Base-by-base conservation (phyloP, 2,888 invertebrate species). In the Diaperis boleti region DNA sequence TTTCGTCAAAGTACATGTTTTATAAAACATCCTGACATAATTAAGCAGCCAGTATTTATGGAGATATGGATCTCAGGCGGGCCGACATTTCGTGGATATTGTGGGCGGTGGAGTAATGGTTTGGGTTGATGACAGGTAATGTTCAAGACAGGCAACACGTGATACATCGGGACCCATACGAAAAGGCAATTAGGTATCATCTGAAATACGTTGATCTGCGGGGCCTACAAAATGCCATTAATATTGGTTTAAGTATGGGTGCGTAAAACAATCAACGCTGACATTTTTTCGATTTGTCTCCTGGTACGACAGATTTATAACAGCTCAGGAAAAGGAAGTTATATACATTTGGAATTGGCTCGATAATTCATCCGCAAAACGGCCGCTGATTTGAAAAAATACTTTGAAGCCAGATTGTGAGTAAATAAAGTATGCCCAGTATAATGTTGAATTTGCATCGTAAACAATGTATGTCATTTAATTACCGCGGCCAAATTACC, bases 11-110 rank as follows among this genome's bases (percentile, higher is more conserved):
- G 63, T 63, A 65, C 63, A 60, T 62, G 59, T 63, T 62, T 52
- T 65, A 65, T 70, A 73, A 71, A 69, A 65, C 68, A 67, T 71
- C 65, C 65, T 70, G 71, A 72, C 70, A 72, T 72, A 73, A 72
- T 73, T 70, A 70, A 69, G 66, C 66, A 65, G 62, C 69, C 62
- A 66, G 70, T 70, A 69, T 72, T 72, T 71, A 72, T 70, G 47
- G 59, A 70, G 72, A 71, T 71, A 69, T 62, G 54, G 60, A 72
- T 71, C 70, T 68, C 37, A 60, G 69, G 65, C 67, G 67, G 64
- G 45, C 60, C 52, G 64, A 44, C 52, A 45, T 50, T 63, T 59
- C 52, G 59, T 59, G 45, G 55, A 15, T 45, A 49, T 55, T 44
- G 64, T 64, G 50, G 64, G 64, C 60, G 64, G 59, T 10, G 35